These are phyloP conservation scores for Eilema griseolum DNA, from an alignment of 2,888 invertebrate genomes.

Conservation along the genomic window DNA sequence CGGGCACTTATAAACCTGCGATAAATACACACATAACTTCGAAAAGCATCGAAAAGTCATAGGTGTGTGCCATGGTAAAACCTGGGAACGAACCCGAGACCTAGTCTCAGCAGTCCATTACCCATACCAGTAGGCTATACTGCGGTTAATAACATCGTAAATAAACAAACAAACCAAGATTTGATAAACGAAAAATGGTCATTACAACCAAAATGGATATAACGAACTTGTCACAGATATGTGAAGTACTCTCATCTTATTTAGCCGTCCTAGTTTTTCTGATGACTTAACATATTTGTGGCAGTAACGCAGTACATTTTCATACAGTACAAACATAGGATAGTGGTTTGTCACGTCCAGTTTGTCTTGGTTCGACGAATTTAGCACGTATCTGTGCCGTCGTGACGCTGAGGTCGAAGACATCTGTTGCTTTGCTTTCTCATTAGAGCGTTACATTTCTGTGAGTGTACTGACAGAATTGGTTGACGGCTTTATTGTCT, in stretches of 20 bases:
- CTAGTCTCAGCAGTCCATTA: too few species aligned
- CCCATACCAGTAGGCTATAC: too few species aligned
- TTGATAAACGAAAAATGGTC: slow-evolving; percentile 10
- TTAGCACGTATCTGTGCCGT: slow-evolving; percentile 80
- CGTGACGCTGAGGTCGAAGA: slow-evolving; percentile 76
- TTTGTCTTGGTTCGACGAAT: slow-evolving; percentile 75
- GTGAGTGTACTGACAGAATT: slow-evolving; percentile 51
- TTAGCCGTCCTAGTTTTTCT: slow-evolving; percentile 56
- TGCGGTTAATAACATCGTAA: background rate
- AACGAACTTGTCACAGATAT: slow-evolving; percentile 38
- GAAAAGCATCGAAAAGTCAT: too few species aligned
- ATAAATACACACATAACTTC: too few species aligned
- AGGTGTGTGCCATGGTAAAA: too few species aligned
- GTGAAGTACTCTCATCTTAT: slow-evolving; percentile 47
- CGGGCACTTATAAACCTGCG: too few species aligned
- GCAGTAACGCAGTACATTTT: slow-evolving; percentile 44
- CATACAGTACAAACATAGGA: slow-evolving; percentile 72
- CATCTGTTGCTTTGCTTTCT: slow-evolving; percentile 76
- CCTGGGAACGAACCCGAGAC: too few species aligned
- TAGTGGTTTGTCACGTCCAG: slow-evolving; percentile 77
- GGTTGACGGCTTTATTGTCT: slow-evolving; percentile 37
- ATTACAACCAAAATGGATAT: slow-evolving; percentile 33
- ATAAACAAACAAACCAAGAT: background rate
- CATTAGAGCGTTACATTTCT: slow-evolving; percentile 82
- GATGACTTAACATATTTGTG: slow-evolving; percentile 62